Base-by-base conservation (phyloP, 2,888 invertebrate species). In the Andrena trimmerana region DNA sequence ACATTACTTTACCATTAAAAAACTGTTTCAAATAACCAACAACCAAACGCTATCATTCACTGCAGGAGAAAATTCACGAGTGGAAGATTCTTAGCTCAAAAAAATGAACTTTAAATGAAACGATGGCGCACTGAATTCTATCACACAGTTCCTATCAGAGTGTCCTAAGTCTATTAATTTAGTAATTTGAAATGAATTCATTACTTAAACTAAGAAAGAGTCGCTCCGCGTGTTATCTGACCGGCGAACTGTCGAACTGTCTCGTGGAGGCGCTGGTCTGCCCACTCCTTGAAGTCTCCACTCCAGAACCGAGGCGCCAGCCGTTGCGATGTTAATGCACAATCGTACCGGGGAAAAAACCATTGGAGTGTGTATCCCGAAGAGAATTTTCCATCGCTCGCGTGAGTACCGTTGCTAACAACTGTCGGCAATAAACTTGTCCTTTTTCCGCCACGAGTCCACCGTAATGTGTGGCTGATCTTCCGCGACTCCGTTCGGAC, bases 361-460 rank as follows among this genome's bases (percentile, higher is more conserved):
- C n/a, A 7, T 6, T 29, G n/a, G 27, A 33, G 59, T 57, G 24
- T 42, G 16, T 42, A 63, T 63, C 62, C 48, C 68, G 69, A 54
- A 63, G 60, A 68, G 10, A 69, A 75, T 81, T 71, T 83, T 77
- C 69, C 76, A 72, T 77, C 54, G 75, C 52, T 42, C 50, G 72
- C 65, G 27, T 77, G 57, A 59, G 69, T 86, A 84, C 86, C 86
- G 86, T 86, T 86, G 84, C 70, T 24, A 24, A 36, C 73, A 86
- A 80, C 81, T 73, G 78, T 72, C 67, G 67, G 74, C 60, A 67
- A 83, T 83, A 79, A 81, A 78, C 24, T 62, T 54, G 59, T 86
- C 81, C 52, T 71, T 71, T 77, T 80, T 42, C 66, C 24, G 27
- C 59, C 16, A 24, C 42, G 24, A 31, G 67, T 27, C 16, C 57